Evolutionary conservation across 1,140 invertebrate genomes (phyloP), one percentile per base, ranked within the genome.

Genomic region (Dysdera silvatica): DNA sequence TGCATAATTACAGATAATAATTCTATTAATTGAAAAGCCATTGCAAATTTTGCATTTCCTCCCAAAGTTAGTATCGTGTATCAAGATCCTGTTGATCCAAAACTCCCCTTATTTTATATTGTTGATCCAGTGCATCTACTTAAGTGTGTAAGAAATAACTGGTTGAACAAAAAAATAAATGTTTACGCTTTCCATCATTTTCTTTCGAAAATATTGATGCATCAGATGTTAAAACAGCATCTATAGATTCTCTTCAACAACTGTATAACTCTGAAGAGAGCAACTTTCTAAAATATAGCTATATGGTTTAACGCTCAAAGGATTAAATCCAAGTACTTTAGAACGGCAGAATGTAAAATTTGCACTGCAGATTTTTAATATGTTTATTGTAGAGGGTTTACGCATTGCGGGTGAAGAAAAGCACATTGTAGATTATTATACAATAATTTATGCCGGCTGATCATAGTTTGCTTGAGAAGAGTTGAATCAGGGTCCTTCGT

Each of bases 1-100:
- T n/a, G n/a, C n/a, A n/a, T n/a, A n/a, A n/a, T 68, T 20, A 59
- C 40, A 35, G 65, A 67, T 31, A 64, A 67, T 35, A 65, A 68
- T 52, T 35, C 54, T 5, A 67, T 68, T 14, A 67, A 68, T 52
- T 49, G 61, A 8, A 68, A 68, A 41, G 31, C 51, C 41, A 45
- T 64, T 32, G n/a, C 48, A 7, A 59, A 16, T 23, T 64, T 68
- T 54, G 32, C 14, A 6, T 18, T 26, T 28, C 65, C 58, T 24
- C 35, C 57, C 16, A 16, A 47, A 48, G 4, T 26, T 4, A 29
- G 26, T 23, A 7, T 28, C 33, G 57, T 59, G 7, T 51, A 59
- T 51, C 14, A n/a, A 4, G 20, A 59, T 49, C 43, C 41, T 4
- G 5, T 10, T 6, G 41, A 51, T 51, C 3, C 14, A 1, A 4